A percentile compares a stretch with the other conserved stretches of the same genome.
Conservation (phyloP, 2,113 vertebrate genomes). For the Callorhinus ursinus region DNA sequence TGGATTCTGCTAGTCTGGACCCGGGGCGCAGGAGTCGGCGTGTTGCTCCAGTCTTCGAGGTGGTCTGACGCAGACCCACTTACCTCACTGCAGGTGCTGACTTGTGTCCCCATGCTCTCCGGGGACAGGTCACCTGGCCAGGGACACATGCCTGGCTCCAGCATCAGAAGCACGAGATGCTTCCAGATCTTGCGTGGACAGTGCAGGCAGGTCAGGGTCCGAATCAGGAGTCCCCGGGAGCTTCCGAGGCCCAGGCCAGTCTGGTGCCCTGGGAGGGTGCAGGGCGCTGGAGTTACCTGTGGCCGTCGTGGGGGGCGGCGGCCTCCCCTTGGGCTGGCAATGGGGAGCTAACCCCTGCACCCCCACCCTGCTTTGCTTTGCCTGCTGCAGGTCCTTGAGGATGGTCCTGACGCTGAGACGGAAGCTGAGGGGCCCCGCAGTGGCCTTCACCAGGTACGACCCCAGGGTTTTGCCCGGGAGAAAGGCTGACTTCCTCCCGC, state of each 20-base stretch:
- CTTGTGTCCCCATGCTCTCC: neutral
- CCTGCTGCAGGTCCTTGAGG: slow-evolving; percentile 82
- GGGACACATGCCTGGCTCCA: neutral
- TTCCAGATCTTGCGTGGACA: neutral
- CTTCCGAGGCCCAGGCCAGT: neutral
- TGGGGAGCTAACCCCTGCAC: neutral
- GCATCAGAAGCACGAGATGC: neutral
- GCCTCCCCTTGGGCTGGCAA: too few species aligned
- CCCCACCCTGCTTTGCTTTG: neutral
- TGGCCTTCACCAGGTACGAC: neutral
- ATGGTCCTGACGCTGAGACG: slow-evolving; percentile 77
- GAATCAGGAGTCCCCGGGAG: neutral
- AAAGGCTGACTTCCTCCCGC: rapidly evolving
- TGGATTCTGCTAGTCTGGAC: neutral
- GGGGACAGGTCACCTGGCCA: neutral
- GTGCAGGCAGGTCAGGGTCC: rapidly evolving
- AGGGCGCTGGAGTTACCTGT: too few species aligned
- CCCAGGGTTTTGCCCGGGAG: rapidly evolving
- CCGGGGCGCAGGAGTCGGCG: neutral
- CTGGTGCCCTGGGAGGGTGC: neutral
- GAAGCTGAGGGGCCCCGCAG: slow-evolving; percentile 34
- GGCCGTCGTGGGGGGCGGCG: too few species aligned
- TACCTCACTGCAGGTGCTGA: neutral
- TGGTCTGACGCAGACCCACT: neutral
- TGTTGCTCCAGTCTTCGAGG: neutral